Conservation (phyloP, 2,797 vertebrate species). For the Acrossocheilus fasciatus region DNA sequence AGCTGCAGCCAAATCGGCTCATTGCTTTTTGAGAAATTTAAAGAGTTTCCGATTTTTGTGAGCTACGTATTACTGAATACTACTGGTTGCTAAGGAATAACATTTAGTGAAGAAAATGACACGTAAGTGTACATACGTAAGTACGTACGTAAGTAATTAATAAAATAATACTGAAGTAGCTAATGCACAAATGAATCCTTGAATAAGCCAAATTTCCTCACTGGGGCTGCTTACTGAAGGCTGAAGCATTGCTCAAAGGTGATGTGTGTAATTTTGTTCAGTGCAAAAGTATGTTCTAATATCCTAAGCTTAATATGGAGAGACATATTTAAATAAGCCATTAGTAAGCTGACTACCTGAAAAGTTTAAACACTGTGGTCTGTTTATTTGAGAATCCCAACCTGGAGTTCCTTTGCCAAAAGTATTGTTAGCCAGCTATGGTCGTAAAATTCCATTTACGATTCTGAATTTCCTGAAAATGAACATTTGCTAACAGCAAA, state of each 20-base stretch:
- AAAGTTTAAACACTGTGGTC: neutral
- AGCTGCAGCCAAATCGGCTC: constrained; percentile 17
- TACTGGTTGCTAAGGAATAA: constrained; percentile 3
- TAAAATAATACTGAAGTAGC: neutral
- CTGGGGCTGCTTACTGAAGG: neutral
- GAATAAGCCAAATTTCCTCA: neutral
- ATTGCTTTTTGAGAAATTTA: neutral
- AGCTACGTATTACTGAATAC: neutral
- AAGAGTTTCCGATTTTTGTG: constrained; percentile 15
- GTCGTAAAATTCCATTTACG: neutral
- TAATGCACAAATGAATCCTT: neutral
- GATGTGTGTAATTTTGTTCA: neutral
- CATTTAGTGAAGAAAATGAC: neutral
- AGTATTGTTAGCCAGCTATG: neutral
- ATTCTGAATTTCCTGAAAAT: neutral
- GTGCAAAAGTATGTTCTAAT: neutral
- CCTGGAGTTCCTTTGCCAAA: neutral
- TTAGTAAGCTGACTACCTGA: neutral
- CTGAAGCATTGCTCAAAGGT: neutral
- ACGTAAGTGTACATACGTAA: neutral
- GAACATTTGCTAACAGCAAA: neutral
- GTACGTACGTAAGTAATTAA: neutral
- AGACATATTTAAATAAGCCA: neutral
- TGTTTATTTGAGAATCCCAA: neutral
- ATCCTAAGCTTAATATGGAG: neutral